phyloP scores from a whole-genome alignment of 2,888 invertebrate genomes.

The Chrysina gloriosa region DNA sequence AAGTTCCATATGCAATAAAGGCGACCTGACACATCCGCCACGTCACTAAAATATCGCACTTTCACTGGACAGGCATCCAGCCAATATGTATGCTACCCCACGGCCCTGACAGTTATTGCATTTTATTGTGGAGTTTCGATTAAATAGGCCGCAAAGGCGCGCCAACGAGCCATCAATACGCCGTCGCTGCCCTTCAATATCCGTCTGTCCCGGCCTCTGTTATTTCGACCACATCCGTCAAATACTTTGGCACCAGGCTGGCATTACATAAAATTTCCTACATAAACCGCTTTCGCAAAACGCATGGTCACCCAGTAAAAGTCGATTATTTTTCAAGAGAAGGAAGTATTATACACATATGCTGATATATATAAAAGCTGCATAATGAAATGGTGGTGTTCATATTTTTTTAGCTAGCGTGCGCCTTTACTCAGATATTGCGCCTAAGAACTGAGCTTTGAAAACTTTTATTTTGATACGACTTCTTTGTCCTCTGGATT shows the following conservation, averaged over 20 bases:
- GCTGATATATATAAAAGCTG: no score
- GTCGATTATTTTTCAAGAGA: background rate
- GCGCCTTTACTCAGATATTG: no score
- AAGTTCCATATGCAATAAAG: conserved; percentile 29
- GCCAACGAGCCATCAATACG: background rate
- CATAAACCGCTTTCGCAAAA: background rate
- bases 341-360: no score
- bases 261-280: background rate
- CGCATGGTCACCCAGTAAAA: background rate
- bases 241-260: background rate
- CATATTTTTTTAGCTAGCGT: no score
- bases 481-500: no score
- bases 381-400: no score
- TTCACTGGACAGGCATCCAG: conserved; percentile 3
- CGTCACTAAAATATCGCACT: conserved; percentile 20
- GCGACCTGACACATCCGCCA: conserved; percentile 22
- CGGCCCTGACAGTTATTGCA: conserved; percentile 31
- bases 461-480: no score
- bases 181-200: conserved; percentile 3
- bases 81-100: conserved; percentile 14
- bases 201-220: background rate
- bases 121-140: conserved; percentile 37
- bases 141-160: conserved; percentile 26
- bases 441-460: no score
- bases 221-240: background rate